Conservation (phyloP, 1,140 invertebrate species). For the Reticulitermes speratus region DNA sequence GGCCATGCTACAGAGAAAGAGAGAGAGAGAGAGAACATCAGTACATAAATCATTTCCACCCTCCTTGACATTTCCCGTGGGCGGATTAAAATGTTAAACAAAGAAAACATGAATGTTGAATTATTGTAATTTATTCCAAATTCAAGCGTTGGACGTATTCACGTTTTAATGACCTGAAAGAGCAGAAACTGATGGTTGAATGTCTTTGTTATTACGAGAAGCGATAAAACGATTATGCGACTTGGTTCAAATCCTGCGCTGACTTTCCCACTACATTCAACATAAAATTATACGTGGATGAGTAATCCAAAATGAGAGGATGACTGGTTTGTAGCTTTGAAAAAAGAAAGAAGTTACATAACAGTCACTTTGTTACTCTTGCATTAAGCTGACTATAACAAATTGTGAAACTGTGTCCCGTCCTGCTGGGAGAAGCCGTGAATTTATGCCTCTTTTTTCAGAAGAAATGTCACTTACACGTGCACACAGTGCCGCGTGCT, state of each 20-base stretch:
- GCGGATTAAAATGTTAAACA: neutral
- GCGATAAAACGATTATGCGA: neutral
- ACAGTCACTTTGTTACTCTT: too few species aligned
- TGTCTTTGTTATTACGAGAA: too few species aligned
- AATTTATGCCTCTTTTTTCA: too few species aligned
- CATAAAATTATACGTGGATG: neutral
- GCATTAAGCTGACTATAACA: too few species aligned
- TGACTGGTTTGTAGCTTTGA: neutral
- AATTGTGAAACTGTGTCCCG: too few species aligned
- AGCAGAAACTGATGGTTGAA: neutral
- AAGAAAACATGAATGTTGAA: neutral
- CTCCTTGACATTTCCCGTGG: neutral
- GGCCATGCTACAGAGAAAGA: neutral
- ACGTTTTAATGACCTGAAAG: neutral
- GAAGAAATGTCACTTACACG: too few species aligned
- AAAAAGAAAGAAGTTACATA: neutral
- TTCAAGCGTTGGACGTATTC: neutral
- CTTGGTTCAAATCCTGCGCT: neutral
- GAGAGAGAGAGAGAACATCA: neutral
- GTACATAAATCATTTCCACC: neutral
- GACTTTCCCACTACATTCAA: neutral
- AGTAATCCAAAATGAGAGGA: neutral
- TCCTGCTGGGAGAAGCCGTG: too few species aligned
- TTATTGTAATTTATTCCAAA: constrained; percentile 2
- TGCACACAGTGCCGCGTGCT: too few species aligned